Percentiles rank a stretch among this genome's conserved stretches.
phyloP scores from a whole-genome alignment of 1,140 invertebrate genomes.

The Antheraea mylitta region DNA sequence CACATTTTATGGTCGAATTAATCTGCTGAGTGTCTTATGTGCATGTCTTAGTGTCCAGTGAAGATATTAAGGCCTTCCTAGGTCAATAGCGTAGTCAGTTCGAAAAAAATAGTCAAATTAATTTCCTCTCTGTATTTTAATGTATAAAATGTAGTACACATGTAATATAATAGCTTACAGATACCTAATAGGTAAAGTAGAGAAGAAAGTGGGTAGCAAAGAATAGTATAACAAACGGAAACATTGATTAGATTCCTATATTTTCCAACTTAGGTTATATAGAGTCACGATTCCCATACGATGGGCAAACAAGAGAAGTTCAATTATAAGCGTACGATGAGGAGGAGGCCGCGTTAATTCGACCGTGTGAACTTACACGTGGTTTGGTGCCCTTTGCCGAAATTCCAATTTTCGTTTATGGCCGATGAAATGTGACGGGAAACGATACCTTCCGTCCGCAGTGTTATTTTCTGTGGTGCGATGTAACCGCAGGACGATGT shows the following conservation, averaged over 20 bases:
- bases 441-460: constrained; percentile 5
- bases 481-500: background rate
- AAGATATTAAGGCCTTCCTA: too few species aligned
- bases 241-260: background rate
- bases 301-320: constrained; percentile 6
- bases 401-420: constrained; percentile 68
- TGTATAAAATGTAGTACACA: too few species aligned
- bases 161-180: background rate
- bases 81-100: too few species aligned
- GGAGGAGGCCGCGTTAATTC: constrained; percentile 38
- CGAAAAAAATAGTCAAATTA: too few species aligned
- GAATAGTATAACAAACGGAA: background rate
- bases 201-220: background rate
- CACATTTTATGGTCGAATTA: too few species aligned
- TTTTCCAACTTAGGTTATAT: background rate
- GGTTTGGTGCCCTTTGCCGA: constrained; percentile 37
- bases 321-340: constrained; percentile 13
- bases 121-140: too few species aligned
- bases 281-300: constrained; percentile 3
- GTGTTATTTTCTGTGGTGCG: constrained; percentile 8
- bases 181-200: background rate
- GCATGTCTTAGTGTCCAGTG: too few species aligned
- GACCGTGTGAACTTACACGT: constrained; percentile 55
- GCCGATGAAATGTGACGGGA: constrained; percentile 16
- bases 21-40: too few species aligned